These are phyloP conservation scores for Aricia artaxerxes DNA, from an alignment of 2,888 invertebrate species.

Conservation along the genomic window DNA sequence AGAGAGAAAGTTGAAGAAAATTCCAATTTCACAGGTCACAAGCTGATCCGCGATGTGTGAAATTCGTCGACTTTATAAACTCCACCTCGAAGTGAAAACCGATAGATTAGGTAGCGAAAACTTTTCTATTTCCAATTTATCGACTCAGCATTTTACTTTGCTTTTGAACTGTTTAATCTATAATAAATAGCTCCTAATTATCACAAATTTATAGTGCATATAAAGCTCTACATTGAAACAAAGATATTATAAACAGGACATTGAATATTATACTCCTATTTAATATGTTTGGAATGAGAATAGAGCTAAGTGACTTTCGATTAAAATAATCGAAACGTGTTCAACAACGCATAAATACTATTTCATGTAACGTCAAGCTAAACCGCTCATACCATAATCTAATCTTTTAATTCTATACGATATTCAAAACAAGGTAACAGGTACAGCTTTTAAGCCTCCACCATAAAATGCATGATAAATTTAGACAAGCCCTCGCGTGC, in stretches of 20 bases:
- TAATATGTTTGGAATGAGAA: not conserved
- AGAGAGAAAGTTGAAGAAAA: constrained; percentile 54
- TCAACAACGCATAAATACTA: not conserved
- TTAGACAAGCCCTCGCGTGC: constrained; percentile 74
- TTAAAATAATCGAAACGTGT: not conserved
- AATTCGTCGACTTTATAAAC: constrained; percentile 37
- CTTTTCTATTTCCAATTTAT: not conserved
- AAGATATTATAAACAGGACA: not conserved
- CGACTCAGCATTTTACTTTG: not conserved
- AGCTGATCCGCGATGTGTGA: constrained; percentile 45
- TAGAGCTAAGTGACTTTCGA: not conserved
- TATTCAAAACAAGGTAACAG: constrained; percentile 45
- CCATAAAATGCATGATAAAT: constrained; percentile 78
- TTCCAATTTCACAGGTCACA: constrained; percentile 59
- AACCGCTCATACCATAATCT: constrained; percentile 16
- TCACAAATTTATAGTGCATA: not conserved
- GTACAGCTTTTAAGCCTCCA: constrained; percentile 63
- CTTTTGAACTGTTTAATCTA: too few relatives aligned
- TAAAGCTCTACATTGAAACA: not conserved
- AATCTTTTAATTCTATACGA: constrained; percentile 35
- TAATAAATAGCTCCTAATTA: too few relatives aligned
- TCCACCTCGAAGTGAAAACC: not conserved
- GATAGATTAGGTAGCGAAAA: not conserved
- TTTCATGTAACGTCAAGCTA: constrained; percentile 5
- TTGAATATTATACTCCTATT: not conserved